Conservation (phyloP, 23 tunicate species). For the Oikopleura albicans region DNA sequence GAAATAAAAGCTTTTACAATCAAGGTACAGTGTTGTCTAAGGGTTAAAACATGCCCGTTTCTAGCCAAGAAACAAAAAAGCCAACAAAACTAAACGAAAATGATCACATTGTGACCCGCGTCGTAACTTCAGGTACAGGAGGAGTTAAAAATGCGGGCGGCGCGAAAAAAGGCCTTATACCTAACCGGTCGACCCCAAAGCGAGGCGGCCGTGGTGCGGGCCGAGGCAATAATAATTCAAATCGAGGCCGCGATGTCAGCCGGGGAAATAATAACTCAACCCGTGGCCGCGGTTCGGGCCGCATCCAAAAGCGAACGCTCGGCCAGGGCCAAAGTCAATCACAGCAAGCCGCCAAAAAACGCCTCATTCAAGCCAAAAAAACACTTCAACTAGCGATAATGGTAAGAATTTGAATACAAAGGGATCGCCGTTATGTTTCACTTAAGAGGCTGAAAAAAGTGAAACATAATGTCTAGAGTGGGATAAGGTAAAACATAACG, state of each 20-base stretch:
- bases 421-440: too few species aligned
- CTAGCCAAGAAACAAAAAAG: too few species aligned
- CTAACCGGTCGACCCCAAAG: background rate
- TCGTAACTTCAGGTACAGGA: background rate
- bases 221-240: background rate
- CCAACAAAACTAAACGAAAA: background rate
- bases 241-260: background rate
- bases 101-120: too few species aligned
- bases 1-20: background rate
- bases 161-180: background rate
- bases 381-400: background rate
- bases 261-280: too few species aligned
- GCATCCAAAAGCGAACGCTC: background rate
- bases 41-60: too few species aligned
- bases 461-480: too few species aligned
- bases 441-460: too few species aligned
- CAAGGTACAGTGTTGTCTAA: background rate
- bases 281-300: background rate
- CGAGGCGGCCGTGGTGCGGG: background rate
- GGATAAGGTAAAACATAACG: too few species aligned
- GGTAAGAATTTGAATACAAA: too few species aligned
- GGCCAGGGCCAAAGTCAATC: background rate
- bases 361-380: background rate
- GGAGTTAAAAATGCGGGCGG: background rate
- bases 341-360: background rate